Percentiles rank a stretch among this genome's conserved stretches.
These are phyloP conservation scores for Phengaris arion DNA, from an alignment of 2,888 invertebrate species.

Conservation along the genomic window DNA sequence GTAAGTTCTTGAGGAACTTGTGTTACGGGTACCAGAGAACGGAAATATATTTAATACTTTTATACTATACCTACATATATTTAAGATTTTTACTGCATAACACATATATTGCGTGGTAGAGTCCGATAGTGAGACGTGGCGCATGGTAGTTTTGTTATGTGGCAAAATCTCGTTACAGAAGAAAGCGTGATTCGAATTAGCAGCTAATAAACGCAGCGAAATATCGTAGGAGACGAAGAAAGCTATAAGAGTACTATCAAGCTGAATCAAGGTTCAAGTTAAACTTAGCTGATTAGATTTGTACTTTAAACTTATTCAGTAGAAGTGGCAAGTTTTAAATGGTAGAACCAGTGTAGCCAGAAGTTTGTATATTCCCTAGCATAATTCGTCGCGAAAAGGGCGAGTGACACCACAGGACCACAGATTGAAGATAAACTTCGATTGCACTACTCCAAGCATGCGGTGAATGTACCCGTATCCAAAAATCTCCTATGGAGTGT, in stretches of 20 bases:
- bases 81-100: no score
- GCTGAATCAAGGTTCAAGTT: neutral
- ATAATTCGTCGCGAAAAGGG: neutral
- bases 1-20: no score
- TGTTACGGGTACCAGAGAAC: no score
- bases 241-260: neutral
- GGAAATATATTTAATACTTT: no score
- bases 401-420: no score
- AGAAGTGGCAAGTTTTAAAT: no score
- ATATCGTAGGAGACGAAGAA: neutral
- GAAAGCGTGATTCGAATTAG: neutral
- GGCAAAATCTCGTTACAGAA: neutral
- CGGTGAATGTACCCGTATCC: no score
- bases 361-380: no score
- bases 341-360: neutral
- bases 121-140: neutral
- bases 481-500: no score
- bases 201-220: conserved; percentile 3
- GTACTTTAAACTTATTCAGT: neutral
- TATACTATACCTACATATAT: no score
- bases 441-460: no score
- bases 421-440: no score
- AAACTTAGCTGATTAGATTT: neutral
- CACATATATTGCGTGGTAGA: neutral
- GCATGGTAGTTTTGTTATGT: neutral